Percentiles rank a stretch among this genome's conserved stretches.
phyloP scores from a whole-genome alignment of 2,888 invertebrate species.

The Aplocera efformata region DNA sequence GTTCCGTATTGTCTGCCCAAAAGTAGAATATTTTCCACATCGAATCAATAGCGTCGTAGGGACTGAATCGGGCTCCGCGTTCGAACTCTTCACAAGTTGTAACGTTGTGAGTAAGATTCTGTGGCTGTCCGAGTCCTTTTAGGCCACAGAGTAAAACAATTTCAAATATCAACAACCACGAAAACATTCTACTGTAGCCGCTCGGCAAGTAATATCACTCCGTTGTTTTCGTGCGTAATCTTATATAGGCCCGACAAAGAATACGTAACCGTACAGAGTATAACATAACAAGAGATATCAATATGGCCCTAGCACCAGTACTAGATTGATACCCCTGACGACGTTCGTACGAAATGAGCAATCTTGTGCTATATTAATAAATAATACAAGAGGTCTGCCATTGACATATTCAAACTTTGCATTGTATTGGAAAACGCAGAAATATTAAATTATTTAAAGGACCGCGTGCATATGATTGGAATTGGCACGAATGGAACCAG shows the following conservation, averaged over 20 bases:
- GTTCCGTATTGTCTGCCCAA: conserved; percentile 56
- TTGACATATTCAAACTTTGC: no score
- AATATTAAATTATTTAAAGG: conserved; percentile 14
- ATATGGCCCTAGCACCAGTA: no score
- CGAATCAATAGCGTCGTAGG: conserved; percentile 50
- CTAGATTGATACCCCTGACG: no score
- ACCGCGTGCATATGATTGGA: no score
- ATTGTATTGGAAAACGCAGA: background rate
- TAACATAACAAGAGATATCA: conserved; percentile 1
- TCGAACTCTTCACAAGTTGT: conserved; percentile 66
- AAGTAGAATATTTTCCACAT: conserved; percentile 68
- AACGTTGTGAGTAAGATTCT: conserved; percentile 26
- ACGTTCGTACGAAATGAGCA: no score
- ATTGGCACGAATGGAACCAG: no score
- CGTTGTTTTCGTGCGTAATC: conserved; percentile 40
- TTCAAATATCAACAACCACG: conserved; percentile 47
- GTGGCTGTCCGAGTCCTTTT: conserved; percentile 21
- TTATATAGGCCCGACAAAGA: conserved; percentile 48
- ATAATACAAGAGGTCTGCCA: no score
- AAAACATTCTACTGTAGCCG: conserved; percentile 54
- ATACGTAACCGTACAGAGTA: conserved; percentile 24
- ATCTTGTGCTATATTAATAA: no score
- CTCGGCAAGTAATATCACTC: conserved; percentile 44
- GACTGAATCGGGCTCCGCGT: conserved; percentile 50
- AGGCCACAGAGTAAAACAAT: conserved; percentile 44